Conservation (phyloP, 1,140 invertebrate species). For the Anoplolepis gracilipes region DNA sequence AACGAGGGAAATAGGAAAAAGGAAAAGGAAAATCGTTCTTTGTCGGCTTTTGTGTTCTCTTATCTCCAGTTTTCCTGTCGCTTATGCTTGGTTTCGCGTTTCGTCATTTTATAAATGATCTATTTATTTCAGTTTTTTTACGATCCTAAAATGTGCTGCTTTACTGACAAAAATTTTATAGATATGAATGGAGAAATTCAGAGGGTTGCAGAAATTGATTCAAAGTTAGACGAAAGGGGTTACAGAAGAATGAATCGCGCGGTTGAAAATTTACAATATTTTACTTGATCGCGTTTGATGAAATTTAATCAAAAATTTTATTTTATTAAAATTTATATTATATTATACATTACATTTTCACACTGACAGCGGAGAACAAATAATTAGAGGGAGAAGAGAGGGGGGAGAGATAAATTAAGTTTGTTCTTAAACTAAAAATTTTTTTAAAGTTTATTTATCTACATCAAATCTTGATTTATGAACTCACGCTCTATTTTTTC, state of each 20-base stretch:
- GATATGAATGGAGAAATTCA: constrained; percentile 4
- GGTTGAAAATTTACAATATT: background rate
- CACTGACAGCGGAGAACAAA: no score
- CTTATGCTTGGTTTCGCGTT: constrained; percentile 34
- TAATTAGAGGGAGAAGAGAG: no score
- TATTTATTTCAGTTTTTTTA: constrained; percentile 37
- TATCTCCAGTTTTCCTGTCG: background rate
- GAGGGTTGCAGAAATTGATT: background rate
- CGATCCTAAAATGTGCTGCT: constrained; percentile 5
- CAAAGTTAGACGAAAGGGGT: no score
- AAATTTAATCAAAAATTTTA: background rate
- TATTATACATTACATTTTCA: background rate
- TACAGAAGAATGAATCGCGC: background rate
- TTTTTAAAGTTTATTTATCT: background rate
- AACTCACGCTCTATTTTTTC: background rate
- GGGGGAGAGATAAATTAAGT: background rate
- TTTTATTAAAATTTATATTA: constrained; percentile 1
- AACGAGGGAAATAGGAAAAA: constrained; percentile 35
- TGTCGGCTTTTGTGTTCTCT: constrained; percentile 32
- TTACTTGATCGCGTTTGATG: background rate
- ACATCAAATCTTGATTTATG: constrained; percentile 14
- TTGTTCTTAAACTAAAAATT: background rate
- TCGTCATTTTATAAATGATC: constrained; percentile 62
- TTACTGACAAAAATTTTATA: constrained; percentile 15
- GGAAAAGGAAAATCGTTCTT: constrained; percentile 32